Conservation (phyloP, 2,797 vertebrate species). For the Carcharodon carcharias region DNA sequence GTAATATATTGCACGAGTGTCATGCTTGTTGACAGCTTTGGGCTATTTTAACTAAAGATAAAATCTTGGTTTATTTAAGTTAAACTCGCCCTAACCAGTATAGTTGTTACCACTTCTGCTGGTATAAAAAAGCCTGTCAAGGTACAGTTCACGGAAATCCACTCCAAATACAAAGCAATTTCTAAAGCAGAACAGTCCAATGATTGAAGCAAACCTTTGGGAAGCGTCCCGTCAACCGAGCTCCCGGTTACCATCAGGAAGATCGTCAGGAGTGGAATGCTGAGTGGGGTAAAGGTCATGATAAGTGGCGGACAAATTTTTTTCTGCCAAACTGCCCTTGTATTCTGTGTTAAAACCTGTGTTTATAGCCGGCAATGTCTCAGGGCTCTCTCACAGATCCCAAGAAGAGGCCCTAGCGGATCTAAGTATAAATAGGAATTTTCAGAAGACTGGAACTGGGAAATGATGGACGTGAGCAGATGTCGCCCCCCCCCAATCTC, state of each 20-base stretch:
- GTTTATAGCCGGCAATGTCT: constrained; percentile 42
- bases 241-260: constrained; percentile 60
- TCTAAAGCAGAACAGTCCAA: constrained; percentile 39
- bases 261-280: constrained; percentile 64
- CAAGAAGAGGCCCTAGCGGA: constrained; percentile 52
- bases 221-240: constrained; percentile 56
- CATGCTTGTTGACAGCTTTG: background rate
- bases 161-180: background rate
- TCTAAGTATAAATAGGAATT: constrained; percentile 73
- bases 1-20: background rate
- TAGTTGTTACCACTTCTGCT: background rate
- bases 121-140: background rate
- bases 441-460: constrained; percentile 53
- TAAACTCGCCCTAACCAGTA: background rate
- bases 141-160: background rate
- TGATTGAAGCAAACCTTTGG: constrained; percentile 64
- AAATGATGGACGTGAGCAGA: constrained; percentile 77
- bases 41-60: background rate
- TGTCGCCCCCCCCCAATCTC: constrained; percentile 49
- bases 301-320: constrained; percentile 56
- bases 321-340: constrained; percentile 48
- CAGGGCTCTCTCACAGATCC: constrained; percentile 48
- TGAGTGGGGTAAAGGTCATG: constrained; percentile 63
- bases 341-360: constrained; percentile 56
- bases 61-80: background rate